A percentile compares a stretch with the other conserved stretches of the same genome.
Conservation (phyloP, 2,888 invertebrate genomes). For the Habrosyne pyritoides region DNA sequence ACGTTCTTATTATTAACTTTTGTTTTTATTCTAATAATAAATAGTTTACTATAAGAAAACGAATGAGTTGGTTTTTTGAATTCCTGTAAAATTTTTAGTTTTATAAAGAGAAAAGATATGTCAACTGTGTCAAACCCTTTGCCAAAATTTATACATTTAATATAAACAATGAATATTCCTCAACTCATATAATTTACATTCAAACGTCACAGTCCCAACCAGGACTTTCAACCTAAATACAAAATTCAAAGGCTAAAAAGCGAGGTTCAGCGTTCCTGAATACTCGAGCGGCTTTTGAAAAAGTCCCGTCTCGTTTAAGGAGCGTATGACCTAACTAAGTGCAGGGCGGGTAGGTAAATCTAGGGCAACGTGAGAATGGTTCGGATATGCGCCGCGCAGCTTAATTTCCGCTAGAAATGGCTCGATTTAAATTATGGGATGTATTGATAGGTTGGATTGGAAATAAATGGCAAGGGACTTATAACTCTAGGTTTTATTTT, state of each 20-base stretch:
- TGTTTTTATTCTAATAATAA: too few relatives aligned
- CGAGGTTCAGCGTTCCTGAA: not conserved
- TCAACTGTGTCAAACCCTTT: not conserved
- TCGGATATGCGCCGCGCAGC: not conserved
- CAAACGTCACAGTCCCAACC: not conserved
- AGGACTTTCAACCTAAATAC: not conserved
- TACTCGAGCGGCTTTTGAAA: not conserved
- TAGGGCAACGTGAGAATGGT: not conserved
- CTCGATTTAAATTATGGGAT: not conserved
- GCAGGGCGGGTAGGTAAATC: not conserved
- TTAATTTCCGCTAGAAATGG: not conserved
- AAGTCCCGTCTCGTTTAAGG: not conserved
- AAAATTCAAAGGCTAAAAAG: constrained; percentile 3
- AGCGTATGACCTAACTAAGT: constrained; percentile 5
- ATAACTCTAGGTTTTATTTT: not conserved
- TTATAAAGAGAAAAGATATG: not conserved
- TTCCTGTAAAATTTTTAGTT: too few relatives aligned
- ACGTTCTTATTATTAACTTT: too few relatives aligned
- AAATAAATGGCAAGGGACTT: not conserved
- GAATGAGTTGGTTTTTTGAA: too few relatives aligned
- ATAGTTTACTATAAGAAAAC: too few relatives aligned
- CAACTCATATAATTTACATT: not conserved
- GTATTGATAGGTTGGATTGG: too few relatives aligned
- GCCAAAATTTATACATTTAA: too few relatives aligned
- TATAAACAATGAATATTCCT: not conserved